Base-by-base conservation (phyloP, 2,888 invertebrate species). In the Caenorhabditis sp. region DNA sequence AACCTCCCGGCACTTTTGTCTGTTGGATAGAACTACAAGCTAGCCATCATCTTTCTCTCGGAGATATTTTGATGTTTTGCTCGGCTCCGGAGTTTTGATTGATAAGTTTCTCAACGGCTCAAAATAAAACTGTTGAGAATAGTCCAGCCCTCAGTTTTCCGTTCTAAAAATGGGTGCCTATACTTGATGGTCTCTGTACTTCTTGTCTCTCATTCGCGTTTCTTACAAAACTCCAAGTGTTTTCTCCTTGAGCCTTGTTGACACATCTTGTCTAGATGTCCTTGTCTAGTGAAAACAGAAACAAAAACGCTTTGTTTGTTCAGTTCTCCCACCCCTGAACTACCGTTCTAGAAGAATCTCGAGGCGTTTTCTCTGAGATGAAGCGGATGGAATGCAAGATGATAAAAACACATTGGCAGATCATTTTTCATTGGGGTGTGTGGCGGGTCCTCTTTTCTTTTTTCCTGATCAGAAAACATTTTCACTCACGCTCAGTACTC, bases 361-460 rank as follows among this genome's bases (percentile, higher is more conserved):
- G 38, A 44, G 44, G n/a, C 7, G 3, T 51, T 44, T 0, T n/a
- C 14, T 19, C 44, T n/a, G 14, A 1, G 38, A 1, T 24, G 16
- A 24, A 19, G 26, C 12, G 35, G 38, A 41, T 14, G 24, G 59
- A 35, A 26, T 47, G 35, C 59, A 24, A 51, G 47, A 58, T 47
- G 75, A 68, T 68, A 69, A 76, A 68, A 76, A 76, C 58, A 76
- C 76, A 76, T 68, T 76, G 76, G 76, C 76, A 76, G 76, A 76
- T 76, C 76, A 76, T 76, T 76, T 76, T 76, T 76, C 76, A 76
- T 76, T 49, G 66, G 56, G 19, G 56, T 28, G 28, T 58, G 58
- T 19, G 47, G 10, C 19, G 24, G 28, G n/a, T 28, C 2, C 41
- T 12, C 54, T 38, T 41, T 44, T 12, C 19, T n/a, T 77, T 51